Evolutionary conservation across 2,797 vertebrate species (phyloP), one percentile per base, ranked within the genome.

Genomic region (Trachurus trachurus): DNA sequence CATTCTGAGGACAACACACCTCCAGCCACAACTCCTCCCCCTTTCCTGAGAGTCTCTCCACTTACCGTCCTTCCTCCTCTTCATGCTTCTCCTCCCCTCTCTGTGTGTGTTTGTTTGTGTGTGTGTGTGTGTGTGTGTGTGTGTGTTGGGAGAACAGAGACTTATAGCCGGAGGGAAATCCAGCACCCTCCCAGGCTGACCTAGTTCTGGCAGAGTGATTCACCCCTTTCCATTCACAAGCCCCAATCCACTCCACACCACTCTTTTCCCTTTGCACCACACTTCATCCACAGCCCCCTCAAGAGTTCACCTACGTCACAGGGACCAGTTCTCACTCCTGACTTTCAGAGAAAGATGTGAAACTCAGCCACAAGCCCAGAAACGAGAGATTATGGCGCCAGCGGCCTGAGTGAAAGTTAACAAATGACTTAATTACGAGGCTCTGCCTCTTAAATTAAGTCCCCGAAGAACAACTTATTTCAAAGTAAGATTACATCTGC

Each of bases 161-260:
- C 84, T 91, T 88, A 78, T 80, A 92, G 91, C 94, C 84, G 40
- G 66, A 77, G 91, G 90, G 85, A 87, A 88, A 89, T 82, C 74
- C 83, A 87, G 93, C 91, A 92, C 87, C 90, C 92, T 89, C 70
- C 75, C 71, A 86, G 77, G 74, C 45, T 93, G 94, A 94, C 94
- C 93, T 94, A 94, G 74, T 93, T 95, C 88, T 85, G 78, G 83
- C 87, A 89, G 69, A 87, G 80, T 90, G 91, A 93, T 90, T 93
- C 92, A 90, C 86, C 91, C 91, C 74, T 79, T 83, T 88, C 83
- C 90, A 93, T 93, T 91, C 91, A 91, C 86, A 78, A 87, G 85
- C 75, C 75, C 75, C 66, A 66, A 71, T 80, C 79, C 70, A 76
- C 80, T 78, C 58, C 57, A 64, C 65, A 45, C 78, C 19, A 9